These are phyloP conservation scores for Rosalia funebris DNA, from an alignment of 2,888 invertebrate species.

Conservation along the genomic window DNA sequence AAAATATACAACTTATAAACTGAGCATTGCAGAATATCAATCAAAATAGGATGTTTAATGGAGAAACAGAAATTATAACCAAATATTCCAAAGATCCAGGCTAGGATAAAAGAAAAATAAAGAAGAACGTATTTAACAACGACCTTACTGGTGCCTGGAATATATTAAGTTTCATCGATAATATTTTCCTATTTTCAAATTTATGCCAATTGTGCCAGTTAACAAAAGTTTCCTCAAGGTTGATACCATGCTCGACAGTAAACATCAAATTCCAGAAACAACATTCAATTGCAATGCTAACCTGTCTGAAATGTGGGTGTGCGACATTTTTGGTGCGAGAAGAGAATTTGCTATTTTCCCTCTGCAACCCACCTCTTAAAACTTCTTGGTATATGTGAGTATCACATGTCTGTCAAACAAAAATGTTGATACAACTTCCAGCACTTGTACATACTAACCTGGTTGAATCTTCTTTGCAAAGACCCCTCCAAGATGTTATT, in stretches of 20 bases:
- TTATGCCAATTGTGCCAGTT: neutral
- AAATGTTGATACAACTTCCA: conserved; percentile 16
- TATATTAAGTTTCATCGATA: too few species aligned
- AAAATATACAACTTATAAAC: too few species aligned
- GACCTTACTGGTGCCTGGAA: too few species aligned
- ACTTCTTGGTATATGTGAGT: conserved; percentile 40
- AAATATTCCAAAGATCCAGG: too few species aligned
- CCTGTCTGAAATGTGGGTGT: conserved; percentile 44
- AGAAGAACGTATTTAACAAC: too few species aligned
- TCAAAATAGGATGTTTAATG: too few species aligned
- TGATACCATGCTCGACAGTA: conserved; percentile 16
- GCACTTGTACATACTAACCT: conserved; percentile 62
- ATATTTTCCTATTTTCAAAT: too few species aligned
- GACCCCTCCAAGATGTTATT: conserved; percentile 93
- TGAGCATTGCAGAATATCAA: too few species aligned
- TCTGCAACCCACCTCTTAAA: conserved; percentile 44
- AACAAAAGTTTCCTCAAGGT: conserved; percentile 11
- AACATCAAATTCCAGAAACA: conserved; percentile 6
- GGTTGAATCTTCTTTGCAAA: conserved; percentile 86
- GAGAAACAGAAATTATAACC: too few species aligned
- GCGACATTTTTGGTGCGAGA: conserved; percentile 35
- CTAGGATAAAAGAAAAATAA: too few species aligned
- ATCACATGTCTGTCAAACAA: conserved; percentile 36
- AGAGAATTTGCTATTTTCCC: conserved; percentile 42
- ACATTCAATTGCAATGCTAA: conserved; percentile 29